phyloP scores from a whole-genome alignment of 2,113 vertebrate species.

The Amia ocellicauda region DNA sequence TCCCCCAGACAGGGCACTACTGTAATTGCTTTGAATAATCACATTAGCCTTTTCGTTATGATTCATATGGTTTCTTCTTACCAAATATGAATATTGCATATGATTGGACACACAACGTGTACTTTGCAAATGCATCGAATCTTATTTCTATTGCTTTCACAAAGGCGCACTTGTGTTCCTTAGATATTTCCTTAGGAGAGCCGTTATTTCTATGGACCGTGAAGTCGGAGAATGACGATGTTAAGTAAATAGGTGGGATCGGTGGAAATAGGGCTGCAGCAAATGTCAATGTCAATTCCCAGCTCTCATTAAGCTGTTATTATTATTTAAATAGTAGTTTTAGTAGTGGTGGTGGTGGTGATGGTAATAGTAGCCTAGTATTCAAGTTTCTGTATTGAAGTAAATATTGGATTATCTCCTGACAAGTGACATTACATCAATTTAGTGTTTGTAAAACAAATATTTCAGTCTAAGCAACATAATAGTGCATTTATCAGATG shows the following conservation, averaged over 20 bases:
- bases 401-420: no score
- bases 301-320: not conserved
- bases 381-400: no score
- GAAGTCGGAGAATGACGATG: constrained; percentile 8
- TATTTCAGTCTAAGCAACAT: no score
- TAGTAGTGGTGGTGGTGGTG: no score
- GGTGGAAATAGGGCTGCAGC: constrained; percentile 1
- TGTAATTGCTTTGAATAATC: not conserved
- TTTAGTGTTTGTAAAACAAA: no score
- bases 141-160: not conserved
- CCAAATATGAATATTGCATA: no score
- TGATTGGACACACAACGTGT: not conserved
- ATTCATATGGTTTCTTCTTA: no score
- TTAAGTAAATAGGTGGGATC: constrained; percentile 2
- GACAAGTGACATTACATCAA: no score
- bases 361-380: no score
- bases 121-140: constrained; percentile 3
- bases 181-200: not conserved
- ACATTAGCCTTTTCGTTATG: no score
- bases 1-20: not conserved
- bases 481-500: no score
- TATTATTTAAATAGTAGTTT: no score
- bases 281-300: not conserved
- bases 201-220: constrained; percentile 16
- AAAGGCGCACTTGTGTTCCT: not conserved